Percentiles rank a stretch among this genome's conserved stretches.
phyloP scores from a whole-genome alignment of 37 sponge, comb jelly and placozoan species.

The Halisarca cf. caerulea region DNA sequence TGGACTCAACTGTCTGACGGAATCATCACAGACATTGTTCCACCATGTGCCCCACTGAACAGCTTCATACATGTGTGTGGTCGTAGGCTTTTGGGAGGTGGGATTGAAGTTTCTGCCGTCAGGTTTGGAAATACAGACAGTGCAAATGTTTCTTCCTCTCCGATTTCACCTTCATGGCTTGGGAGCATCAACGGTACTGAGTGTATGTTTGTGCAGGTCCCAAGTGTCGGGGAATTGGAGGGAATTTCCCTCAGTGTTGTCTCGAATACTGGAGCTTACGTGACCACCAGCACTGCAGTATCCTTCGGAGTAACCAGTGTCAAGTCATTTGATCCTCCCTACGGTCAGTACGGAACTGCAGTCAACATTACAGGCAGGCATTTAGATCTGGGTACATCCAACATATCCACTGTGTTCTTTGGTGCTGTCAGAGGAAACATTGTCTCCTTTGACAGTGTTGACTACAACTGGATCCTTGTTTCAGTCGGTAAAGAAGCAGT shows the following conservation, averaged over 20 bases:
- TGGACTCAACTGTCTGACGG: constrained; percentile 68
- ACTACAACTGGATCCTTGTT: not conserved
- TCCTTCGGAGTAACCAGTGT: constrained; percentile 45
- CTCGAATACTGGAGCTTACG: constrained; percentile 58
- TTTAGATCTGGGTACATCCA: constrained; percentile 12
- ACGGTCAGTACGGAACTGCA: constrained; percentile 66
- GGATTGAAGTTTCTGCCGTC: constrained; percentile 16
- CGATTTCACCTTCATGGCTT: not conserved
- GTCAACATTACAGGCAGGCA: constrained; percentile 62
- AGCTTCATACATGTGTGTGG: constrained; percentile 46
- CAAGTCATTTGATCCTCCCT: constrained; percentile 28
- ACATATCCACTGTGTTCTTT: constrained; percentile 34
- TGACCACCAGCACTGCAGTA: not conserved
- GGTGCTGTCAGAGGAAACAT: constrained; percentile 39
- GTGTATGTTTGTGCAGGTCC: constrained; percentile 44
- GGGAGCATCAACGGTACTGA: not conserved
- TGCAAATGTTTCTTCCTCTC: not conserved
- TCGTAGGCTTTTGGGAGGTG: constrained; percentile 44
- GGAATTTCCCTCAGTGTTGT: constrained; percentile 18
- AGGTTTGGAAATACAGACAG: not conserved
- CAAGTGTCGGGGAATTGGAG: not conserved
- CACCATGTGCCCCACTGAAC: constrained; percentile 42
- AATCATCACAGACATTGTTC: constrained; percentile 34
- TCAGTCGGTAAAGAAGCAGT: not conserved
- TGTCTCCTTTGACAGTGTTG: not conserved